Base-by-base conservation (phyloP, 2,888 invertebrate genomes). In the Unio pictorum region DNA sequence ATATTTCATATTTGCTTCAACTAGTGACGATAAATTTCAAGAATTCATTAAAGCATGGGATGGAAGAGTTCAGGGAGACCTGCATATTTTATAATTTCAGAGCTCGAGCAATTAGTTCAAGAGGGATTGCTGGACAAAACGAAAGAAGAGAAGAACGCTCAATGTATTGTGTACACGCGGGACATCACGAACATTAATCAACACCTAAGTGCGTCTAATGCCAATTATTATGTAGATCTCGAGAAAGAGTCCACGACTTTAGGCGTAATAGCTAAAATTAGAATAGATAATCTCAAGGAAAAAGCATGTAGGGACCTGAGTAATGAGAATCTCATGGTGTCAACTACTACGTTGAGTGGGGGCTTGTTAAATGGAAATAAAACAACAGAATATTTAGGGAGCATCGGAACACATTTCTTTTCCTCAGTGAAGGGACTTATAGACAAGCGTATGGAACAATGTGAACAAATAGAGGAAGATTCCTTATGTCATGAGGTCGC, bases 401-500 rank as follows among this genome's bases (percentile, higher is more conserved):
- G 66, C 8, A 72, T 85, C 20, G 78, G 79, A n/a, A 65, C 74
- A 11, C 76, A 81, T 61, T 81, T 87, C 68, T 84, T 77, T 66
- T 69, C 73, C 55, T 72, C 76, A 1, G 69, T 84, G n/a, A 79
- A 80, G 34, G 64, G 69, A 8, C 63, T 84, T 61, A 76, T 86
- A 23, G 84, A 86, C 66, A 64, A 75, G 62, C 72, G 76, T 55
- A 76, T 84, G 55, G 65, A 67, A 8, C 73, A 69, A 18, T 66
- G 67, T 45, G 75, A 77, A 26, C 66, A 63, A 26, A 60, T 80
- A 8, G 66, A 72, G 26, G 70, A 73, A 11, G 85, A 86, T 72
- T 71, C 71, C 4, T 72, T 87, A 20, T 82, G 78, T 55, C 76
- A 81, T 6, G 86, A 86, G 59, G 76, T 82, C 8, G 64, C 80